Evolutionary conservation across 2,113 vertebrate species (phyloP).

Genomic region (Calypte anna): DNA sequence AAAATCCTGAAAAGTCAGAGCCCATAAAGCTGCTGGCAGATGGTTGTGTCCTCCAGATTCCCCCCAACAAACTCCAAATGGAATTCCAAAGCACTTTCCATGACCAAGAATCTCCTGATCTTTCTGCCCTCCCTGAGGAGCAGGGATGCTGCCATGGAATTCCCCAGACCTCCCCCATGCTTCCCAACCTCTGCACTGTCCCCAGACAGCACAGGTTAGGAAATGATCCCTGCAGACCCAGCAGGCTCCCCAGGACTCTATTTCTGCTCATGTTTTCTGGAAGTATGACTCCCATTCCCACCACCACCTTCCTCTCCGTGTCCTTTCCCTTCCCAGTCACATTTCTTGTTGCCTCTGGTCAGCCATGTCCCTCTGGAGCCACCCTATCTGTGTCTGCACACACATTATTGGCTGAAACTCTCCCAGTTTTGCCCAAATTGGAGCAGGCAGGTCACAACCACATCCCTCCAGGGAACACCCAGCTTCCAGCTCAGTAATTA

Average conservation of each 20-base stretch:
- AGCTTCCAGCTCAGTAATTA: background rate
- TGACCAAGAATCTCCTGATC: background rate
- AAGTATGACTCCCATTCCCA: background rate
- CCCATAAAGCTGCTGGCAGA: background rate
- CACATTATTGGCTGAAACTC: fast-evolving
- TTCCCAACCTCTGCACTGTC: background rate
- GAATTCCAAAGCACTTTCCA: background rate
- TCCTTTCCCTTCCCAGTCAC: background rate
- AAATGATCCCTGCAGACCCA: background rate
- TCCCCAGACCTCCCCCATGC: background rate
- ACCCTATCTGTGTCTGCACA: background rate
- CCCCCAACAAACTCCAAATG: background rate
- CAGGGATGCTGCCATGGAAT: background rate
- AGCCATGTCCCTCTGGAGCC: background rate
- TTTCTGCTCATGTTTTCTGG: background rate
- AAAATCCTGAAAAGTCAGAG: background rate
- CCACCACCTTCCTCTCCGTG: background rate
- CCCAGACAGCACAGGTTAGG: background rate
- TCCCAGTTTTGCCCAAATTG: background rate
- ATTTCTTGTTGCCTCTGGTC: background rate
- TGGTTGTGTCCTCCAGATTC: fast-evolving
- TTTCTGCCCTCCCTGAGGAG: fast-evolving
- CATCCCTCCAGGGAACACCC: background rate
- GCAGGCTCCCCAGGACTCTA: background rate
- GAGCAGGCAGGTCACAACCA: background rate